Conservation (phyloP, 2,113 vertebrate species). For the Pelecanus crispus region DNA sequence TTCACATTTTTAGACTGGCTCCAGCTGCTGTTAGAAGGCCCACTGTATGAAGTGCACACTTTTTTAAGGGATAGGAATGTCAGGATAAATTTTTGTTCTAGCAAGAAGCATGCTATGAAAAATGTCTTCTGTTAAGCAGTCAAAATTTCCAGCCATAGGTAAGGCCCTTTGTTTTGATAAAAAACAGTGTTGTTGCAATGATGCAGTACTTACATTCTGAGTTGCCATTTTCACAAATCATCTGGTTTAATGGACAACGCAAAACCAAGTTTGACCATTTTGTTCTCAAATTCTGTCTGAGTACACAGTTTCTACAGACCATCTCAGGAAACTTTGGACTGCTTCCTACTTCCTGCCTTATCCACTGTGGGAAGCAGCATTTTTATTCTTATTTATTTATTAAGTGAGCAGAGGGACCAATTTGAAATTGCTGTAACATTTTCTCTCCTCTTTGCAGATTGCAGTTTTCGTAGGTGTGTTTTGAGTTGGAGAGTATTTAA, state of each 20-base stretch:
- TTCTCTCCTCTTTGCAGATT: background rate
- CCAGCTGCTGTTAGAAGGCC: background rate
- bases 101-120: background rate
- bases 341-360: background rate
- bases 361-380: background rate
- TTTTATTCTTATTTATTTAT: constrained; percentile 10
- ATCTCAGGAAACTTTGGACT: background rate
- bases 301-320: background rate
- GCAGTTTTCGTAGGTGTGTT: background rate
- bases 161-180: background rate
- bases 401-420: background rate
- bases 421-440: background rate
- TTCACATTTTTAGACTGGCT: background rate
- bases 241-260: background rate
- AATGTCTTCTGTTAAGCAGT: background rate
- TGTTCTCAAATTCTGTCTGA: background rate
- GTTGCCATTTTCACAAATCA: background rate
- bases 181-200: background rate
- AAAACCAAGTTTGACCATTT: background rate
- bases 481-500: background rate
- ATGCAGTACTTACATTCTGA: background rate
- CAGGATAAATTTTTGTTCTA: background rate
- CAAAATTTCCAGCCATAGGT: background rate
- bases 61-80: background rate
- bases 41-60: background rate